phyloP scores from a whole-genome alignment of 2,797 vertebrate species.

The Sebastes cheni region DNA sequence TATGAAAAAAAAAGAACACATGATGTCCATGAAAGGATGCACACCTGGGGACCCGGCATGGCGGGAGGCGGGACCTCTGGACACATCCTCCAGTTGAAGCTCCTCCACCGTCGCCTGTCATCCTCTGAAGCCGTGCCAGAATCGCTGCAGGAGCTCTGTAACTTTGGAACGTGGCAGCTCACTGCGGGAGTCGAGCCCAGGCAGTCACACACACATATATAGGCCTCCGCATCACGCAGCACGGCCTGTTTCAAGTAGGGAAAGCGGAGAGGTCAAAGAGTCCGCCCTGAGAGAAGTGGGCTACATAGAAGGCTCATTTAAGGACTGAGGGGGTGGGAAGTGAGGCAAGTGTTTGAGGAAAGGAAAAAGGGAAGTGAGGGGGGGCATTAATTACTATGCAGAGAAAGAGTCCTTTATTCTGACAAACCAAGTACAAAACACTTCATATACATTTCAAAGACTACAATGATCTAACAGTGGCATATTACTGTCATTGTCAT shows the following conservation, averaged over 20 bases:
- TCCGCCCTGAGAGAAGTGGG: slow-evolving; percentile 37
- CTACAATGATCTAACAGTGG: slow-evolving; percentile 39
- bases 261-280: slow-evolving; percentile 58
- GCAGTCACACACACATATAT: neutral
- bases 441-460: slow-evolving; percentile 59
- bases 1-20: slow-evolving; percentile 15
- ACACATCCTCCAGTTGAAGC: slow-evolving; percentile 39
- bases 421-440: slow-evolving; percentile 39
- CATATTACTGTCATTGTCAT: slow-evolving; percentile 19
- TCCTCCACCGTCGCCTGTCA: slow-evolving; percentile 6
- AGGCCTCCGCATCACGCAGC: slow-evolving; percentile 19
- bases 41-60: slow-evolving; percentile 67
- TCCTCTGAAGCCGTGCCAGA: slow-evolving; percentile 60
- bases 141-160: slow-evolving; percentile 40
- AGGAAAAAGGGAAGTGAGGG: slow-evolving; percentile 15
- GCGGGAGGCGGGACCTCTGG: slow-evolving; percentile 58
- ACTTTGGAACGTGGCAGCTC: slow-evolving; percentile 35
- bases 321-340: slow-evolving; percentile 41
- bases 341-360: slow-evolving; percentile 33
- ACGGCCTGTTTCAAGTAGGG: slow-evolving; percentile 33
- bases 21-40: slow-evolving; percentile 60
- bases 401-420: slow-evolving; percentile 69
- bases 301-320: slow-evolving; percentile 49
- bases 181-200: slow-evolving; percentile 8
- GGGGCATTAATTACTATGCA: slow-evolving; percentile 49